A percentile compares a stretch with the other conserved stretches of the same genome.
These are phyloP conservation scores for Choloepus didactylus DNA, from an alignment of 2,797 vertebrate genomes.

Conservation along the genomic window DNA sequence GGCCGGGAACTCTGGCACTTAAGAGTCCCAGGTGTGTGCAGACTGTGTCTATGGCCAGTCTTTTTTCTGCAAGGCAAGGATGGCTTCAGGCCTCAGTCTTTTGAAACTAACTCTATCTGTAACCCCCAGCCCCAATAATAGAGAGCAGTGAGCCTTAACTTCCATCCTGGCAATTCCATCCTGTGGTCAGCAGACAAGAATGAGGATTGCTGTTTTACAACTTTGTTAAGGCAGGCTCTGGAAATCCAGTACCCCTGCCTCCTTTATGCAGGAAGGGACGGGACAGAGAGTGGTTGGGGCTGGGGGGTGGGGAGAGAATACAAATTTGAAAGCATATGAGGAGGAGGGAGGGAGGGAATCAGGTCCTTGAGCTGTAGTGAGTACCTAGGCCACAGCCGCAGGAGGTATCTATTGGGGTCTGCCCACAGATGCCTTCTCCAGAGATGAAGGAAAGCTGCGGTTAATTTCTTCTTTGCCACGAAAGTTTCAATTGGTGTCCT, in stretches of 20 bases:
- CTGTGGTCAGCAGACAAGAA: background rate
- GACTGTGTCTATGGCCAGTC: background rate
- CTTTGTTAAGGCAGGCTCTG: background rate
- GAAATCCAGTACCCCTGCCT: background rate
- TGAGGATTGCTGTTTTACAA: background rate
- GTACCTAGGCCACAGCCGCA: background rate
- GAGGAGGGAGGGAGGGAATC: too few relatives aligned
- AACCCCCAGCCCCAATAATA: background rate
- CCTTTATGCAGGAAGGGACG: background rate
- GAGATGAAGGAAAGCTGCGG: background rate
- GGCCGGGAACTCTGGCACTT: background rate
- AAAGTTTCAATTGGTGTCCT: background rate
- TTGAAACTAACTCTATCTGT: background rate
- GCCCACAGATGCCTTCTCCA: too few relatives aligned
- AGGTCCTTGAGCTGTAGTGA: rapidly evolving
- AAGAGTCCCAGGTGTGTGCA: background rate
- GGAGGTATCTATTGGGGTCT: background rate
- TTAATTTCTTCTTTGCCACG: background rate
- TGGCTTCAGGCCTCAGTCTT: background rate
- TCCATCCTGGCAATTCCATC: background rate
- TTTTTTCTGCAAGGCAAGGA: background rate
- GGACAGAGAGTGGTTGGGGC: background rate
- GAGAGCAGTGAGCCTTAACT: background rate
- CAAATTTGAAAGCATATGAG: background rate
- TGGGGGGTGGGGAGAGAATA: background rate